Conservation (phyloP, 2,113 vertebrate genomes). For the Gambusia holbrooki region DNA sequence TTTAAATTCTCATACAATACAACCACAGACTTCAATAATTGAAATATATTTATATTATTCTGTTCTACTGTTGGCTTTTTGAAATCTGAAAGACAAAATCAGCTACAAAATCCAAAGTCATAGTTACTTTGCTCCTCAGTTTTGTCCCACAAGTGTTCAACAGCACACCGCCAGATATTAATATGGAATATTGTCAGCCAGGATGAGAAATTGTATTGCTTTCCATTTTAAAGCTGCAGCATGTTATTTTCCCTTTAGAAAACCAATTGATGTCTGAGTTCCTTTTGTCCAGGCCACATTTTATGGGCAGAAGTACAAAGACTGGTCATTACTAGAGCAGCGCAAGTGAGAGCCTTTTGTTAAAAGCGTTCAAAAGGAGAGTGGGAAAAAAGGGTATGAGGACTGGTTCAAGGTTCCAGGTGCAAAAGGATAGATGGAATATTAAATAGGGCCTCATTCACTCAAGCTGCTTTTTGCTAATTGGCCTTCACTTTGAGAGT, state of each 20-base stretch:
- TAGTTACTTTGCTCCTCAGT: slow-evolving; percentile 3
- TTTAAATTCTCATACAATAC: too few relatives aligned
- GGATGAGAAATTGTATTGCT: slow-evolving; percentile 25
- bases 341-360: slow-evolving; percentile 54
- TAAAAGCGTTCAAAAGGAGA: slow-evolving; percentile 43
- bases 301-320: slow-evolving; percentile 53
- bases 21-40: too few relatives aligned
- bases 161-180: slow-evolving; percentile 1
- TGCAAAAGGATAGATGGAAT: slow-evolving; percentile 47
- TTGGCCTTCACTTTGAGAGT: slow-evolving; percentile 59
- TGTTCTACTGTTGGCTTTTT: too few relatives aligned
- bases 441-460: slow-evolving; percentile 50
- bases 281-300: slow-evolving; percentile 19
- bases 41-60: too few relatives aligned
- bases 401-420: slow-evolving; percentile 35
- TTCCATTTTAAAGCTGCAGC: slow-evolving; percentile 37
- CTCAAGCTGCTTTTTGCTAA: slow-evolving; percentile 52
- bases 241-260: slow-evolving; percentile 26
- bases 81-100: too few relatives aligned
- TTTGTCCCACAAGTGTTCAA: slow-evolving; percentile 8
- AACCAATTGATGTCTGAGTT: slow-evolving; percentile 39
- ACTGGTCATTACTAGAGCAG: slow-evolving; percentile 43
- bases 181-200: neutral
- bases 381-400: slow-evolving; percentile 23
- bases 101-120: slow-evolving; percentile 4